A percentile compares a stretch with the other conserved stretches of the same genome.
Conservation (phyloP, 2,888 invertebrate species). For the Drosophila anomelani region DNA sequence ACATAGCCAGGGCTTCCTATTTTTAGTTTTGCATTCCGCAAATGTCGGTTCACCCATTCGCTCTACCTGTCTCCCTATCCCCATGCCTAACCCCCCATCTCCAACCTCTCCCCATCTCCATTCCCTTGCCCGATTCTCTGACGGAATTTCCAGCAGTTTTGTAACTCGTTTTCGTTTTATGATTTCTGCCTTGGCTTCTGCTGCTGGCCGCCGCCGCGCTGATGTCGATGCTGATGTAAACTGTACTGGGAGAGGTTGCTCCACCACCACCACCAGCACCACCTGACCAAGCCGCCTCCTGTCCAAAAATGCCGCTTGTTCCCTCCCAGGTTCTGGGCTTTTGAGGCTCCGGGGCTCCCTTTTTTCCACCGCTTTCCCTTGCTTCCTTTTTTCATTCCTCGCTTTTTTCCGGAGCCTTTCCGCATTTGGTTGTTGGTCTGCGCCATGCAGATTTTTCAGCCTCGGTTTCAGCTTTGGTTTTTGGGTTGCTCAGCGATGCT, state of each 20-base stretch:
- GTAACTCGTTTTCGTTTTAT: constrained; percentile 79
- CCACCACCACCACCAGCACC: background rate
- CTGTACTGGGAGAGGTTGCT: constrained; percentile 27
- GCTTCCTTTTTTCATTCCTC: background rate
- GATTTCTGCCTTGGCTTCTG: constrained; percentile 61
- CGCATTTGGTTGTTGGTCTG: constrained; percentile 33
- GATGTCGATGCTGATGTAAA: constrained; percentile 48
- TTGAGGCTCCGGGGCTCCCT: background rate
- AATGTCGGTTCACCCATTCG: constrained; percentile 67
- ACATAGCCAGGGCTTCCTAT: constrained; percentile 67
- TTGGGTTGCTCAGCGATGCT: constrained; percentile 22
- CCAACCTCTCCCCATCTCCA: background rate
- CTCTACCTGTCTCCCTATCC: constrained; percentile 34
- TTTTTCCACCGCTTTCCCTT: background rate
- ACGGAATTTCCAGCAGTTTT: constrained; percentile 70
- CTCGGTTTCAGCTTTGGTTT: background rate
- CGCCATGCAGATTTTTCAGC: constrained; percentile 49
- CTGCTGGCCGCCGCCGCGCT: constrained; percentile 16
- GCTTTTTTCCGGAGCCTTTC: constrained; percentile 7
- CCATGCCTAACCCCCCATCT: background rate
- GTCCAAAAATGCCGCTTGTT: constrained; percentile 18
- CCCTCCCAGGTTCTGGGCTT: constrained; percentile 6
- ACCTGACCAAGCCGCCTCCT: constrained; percentile 38
- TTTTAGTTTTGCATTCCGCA: constrained; percentile 79
- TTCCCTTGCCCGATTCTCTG: constrained; percentile 29